A percentile compares a stretch with the other conserved stretches of the same genome.
These are phyloP conservation scores for Decapterus maruadsi DNA, from an alignment of 2,797 vertebrate species.

Conservation along the genomic window DNA sequence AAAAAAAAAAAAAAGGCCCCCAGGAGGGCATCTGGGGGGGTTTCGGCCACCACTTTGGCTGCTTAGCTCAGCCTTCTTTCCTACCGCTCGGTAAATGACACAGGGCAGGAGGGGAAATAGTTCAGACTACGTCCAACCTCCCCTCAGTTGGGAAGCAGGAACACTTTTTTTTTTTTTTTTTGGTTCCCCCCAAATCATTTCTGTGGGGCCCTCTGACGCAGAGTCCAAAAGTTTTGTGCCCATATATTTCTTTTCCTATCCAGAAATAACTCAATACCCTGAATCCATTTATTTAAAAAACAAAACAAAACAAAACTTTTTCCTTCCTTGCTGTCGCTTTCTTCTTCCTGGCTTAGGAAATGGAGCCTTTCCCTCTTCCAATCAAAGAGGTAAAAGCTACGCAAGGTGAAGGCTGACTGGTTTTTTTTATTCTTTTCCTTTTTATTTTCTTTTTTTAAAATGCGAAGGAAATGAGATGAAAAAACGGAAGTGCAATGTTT, in stretches of 20 bases:
- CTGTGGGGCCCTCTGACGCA: conserved; percentile 61
- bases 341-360: conserved; percentile 75
- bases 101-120: conserved; percentile 64
- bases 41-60: conserved; percentile 78
- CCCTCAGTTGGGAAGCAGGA: conserved; percentile 42
- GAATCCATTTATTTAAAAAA: conserved; percentile 64
- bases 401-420: conserved; percentile 80
- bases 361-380: conserved; percentile 73
- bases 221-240: conserved; percentile 74
- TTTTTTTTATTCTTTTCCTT: conserved; percentile 60
- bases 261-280: conserved; percentile 77
- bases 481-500: conserved; percentile 83
- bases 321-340: conserved; percentile 59
- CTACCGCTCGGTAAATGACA: conserved; percentile 75
- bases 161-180: conserved; percentile 25
- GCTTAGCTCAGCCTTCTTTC: conserved; percentile 74
- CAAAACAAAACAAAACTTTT: conserved; percentile 20
- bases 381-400: conserved; percentile 81
- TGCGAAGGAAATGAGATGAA: conserved; percentile 86
- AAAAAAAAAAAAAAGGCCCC: conserved; percentile 57
- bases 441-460: conserved; percentile 31
- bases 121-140: conserved; percentile 62
- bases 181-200: conserved; percentile 44
- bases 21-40: conserved; percentile 73
- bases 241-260: conserved; percentile 68